phyloP scores from a whole-genome alignment of 2,113 vertebrate species.

The Pao palembangensis region DNA sequence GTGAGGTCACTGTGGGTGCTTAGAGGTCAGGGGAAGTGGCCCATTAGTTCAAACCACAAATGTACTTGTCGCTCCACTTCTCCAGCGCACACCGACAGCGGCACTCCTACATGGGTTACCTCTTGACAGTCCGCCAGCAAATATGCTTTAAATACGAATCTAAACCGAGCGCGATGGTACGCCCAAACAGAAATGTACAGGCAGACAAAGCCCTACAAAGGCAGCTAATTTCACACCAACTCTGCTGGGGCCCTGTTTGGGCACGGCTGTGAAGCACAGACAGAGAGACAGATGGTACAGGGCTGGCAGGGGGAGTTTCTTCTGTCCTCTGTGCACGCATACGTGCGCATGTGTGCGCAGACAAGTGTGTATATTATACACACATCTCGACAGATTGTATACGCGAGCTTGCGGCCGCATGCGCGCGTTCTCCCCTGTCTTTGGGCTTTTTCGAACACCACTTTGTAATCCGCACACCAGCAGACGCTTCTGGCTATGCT shows the following conservation, averaged over 20 bases:
- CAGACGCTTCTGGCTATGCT: constrained; percentile 40
- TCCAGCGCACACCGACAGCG: constrained; percentile 5
- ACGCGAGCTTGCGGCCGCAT: constrained; percentile 20
- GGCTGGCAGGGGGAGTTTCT: constrained; percentile 71
- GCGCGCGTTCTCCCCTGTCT: constrained; percentile 43
- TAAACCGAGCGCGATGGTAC: constrained; percentile 56
- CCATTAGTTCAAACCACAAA: constrained; percentile 40
- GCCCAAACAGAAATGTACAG: constrained; percentile 66
- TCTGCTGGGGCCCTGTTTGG: constrained; percentile 71
- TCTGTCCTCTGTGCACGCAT: constrained; percentile 49
- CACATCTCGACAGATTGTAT: constrained; percentile 39
- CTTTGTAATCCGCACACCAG: constrained; percentile 50
- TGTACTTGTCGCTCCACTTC: constrained; percentile 33
- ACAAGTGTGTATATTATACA: constrained; percentile 19
- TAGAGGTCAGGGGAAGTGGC: constrained; percentile 60
- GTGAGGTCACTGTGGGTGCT: constrained; percentile 61
- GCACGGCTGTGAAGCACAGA: constrained; percentile 73
- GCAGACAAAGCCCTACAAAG: constrained; percentile 73
- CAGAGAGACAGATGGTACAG: constrained; percentile 75
- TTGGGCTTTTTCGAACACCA: constrained; percentile 58
- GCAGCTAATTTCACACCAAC: constrained; percentile 73
- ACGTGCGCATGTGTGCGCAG: constrained; percentile 8
- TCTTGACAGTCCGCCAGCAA: constrained; percentile 60
- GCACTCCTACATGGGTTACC: constrained; percentile 40
- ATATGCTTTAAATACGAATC: constrained; percentile 67